Percentiles rank a stretch among this genome's conserved stretches.
These are phyloP conservation scores for Brachionus koreanus DNA, from an alignment of 1,140 invertebrate species.

Conservation along the genomic window DNA sequence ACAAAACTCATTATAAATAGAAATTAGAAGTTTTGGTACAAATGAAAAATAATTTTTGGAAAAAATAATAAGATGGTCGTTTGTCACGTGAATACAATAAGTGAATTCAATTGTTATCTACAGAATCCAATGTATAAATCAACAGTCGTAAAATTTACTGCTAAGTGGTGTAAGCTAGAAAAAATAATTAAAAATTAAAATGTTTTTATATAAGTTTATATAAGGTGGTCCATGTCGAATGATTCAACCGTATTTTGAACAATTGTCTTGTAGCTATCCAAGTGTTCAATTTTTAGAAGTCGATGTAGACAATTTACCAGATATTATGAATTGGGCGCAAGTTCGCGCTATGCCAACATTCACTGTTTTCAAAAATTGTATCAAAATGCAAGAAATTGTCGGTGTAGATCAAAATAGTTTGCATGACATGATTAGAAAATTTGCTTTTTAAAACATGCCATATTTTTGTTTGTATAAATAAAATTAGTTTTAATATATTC, in stretches of 20 bases:
- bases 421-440: conserved; percentile 29
- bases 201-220: not conserved
- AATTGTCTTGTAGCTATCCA: conserved; percentile 29
- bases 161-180: conserved; percentile 30
- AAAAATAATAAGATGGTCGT: conserved; percentile 35
- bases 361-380: not conserved
- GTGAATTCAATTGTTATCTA: not conserved
- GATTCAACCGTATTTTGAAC: conserved; percentile 39
- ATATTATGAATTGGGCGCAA: conserved; percentile 28
- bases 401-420: not conserved
- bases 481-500: not conserved
- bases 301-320: conserved; percentile 30
- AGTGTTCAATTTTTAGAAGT: conserved; percentile 43
- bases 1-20: not conserved
- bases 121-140: conserved; percentile 17
- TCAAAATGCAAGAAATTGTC: conserved; percentile 25
- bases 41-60: not conserved
- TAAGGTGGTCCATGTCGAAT: conserved; percentile 38
- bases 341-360: conserved; percentile 41
- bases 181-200: not conserved
- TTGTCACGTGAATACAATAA: not conserved
- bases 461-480: not conserved
- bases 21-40: not conserved
- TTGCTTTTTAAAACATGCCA: not conserved
- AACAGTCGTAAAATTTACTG: conserved; percentile 35